Base-by-base conservation (phyloP, 2,113 vertebrate species). In the Cnemophilus loriae region DNA sequence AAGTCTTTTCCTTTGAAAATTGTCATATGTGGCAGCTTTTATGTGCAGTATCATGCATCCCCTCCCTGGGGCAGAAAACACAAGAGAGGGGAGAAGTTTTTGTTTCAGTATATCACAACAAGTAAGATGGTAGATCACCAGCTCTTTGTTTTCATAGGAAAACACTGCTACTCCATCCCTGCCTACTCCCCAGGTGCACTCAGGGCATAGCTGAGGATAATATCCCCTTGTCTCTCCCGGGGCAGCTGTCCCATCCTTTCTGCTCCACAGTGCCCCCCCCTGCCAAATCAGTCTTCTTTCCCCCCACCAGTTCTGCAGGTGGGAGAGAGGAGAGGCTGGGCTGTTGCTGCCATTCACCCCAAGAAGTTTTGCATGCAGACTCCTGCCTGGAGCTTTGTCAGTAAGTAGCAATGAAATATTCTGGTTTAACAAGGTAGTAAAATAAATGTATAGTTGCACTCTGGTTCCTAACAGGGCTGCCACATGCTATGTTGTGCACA, bases 381-480 rank as follows among this genome's bases (percentile, higher is more conserved):
- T 75, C 53, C 46, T 53, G 64, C 81, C 87, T 65, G 84, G 57
- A 79, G 61, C 41, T 3, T 28, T 56, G 56, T 77, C 50, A 69
- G 50, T 12, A 63, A 69, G 50, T 12, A 63, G 75, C 87, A 32
- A 6, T 52, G 59, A 84, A 77, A 88, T 27, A 47, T n/a, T 82
- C 52, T 60, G 27, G n/a, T 74, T 93, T 91, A 94, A 91, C 85
- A 90, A 74, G 64, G 87, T 28, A 80, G 83, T 94, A 69, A 93
- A 93, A 91, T 39, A 63, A 80, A 87, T 10, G 46, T 74, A 47
- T 33, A 90, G 74, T 41, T 76, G 68, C 20, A 14, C 52, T 82
- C 26, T 10, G 56, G 14, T 42, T 77, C 79, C 59, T 67, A 39
- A 33, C 5, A 4, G 64, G 87, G 78, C 67, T 57, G 77, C 74